Evolutionary conservation across 2,797 vertebrate species (phyloP).

Genomic region (Chaenodraco wilsoni): DNA sequence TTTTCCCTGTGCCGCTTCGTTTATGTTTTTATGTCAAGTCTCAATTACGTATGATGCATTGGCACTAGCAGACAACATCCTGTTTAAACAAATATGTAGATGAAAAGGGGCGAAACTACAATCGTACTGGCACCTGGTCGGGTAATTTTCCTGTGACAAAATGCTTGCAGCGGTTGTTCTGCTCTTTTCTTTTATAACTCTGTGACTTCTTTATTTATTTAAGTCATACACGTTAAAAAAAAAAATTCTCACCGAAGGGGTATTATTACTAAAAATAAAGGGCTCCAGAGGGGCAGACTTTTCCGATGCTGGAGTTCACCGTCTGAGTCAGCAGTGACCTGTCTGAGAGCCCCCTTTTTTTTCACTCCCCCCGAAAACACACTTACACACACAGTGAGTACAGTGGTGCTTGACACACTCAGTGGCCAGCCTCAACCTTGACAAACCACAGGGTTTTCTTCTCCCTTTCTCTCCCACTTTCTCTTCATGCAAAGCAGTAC

Average conservation of each 20-base stretch:
- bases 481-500: constrained; percentile 68
- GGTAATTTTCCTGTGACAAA: constrained; percentile 64
- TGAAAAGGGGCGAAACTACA: constrained; percentile 70
- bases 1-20: constrained; percentile 61
- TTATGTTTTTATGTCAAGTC: constrained; percentile 86
- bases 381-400: constrained; percentile 22
- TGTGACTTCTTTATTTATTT: constrained; percentile 69
- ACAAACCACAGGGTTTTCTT: constrained; percentile 71
- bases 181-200: constrained; percentile 34
- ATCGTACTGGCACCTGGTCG: constrained; percentile 71
- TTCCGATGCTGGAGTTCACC: constrained; percentile 75
- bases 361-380: constrained; percentile 41
- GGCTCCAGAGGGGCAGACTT: constrained; percentile 70
- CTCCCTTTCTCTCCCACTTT: constrained; percentile 24
- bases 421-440: constrained; percentile 73
- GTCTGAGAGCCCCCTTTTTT: constrained; percentile 75
- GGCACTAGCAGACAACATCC: constrained; percentile 82
- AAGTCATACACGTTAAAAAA: constrained; percentile 78
- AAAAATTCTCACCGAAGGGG: constrained; percentile 64
- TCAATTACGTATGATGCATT: constrained; percentile 84
- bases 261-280: constrained; percentile 77
- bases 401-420: constrained; percentile 62
- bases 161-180: constrained; percentile 52
- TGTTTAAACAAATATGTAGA: constrained; percentile 83
- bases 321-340: constrained; percentile 80